Evolutionary conservation across 2,797 vertebrate species (phyloP).

Genomic region (Scyliorhinus canicula): DNA sequence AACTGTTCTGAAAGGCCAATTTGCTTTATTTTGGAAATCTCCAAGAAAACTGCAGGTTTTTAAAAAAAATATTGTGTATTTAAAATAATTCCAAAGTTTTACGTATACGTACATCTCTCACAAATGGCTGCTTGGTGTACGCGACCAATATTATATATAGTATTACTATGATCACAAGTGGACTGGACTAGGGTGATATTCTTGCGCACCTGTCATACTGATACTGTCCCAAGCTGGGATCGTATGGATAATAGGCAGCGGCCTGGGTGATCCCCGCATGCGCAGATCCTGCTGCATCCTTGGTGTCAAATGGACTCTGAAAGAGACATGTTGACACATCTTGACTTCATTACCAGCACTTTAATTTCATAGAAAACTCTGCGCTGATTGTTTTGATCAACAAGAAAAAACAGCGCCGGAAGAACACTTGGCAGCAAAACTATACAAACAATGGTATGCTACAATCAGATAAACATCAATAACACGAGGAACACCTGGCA

Average conservation of each 20-base stretch:
- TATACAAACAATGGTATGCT: too few species aligned
- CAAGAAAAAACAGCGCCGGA: neutral
- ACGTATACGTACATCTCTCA: neutral
- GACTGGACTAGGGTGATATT: neutral
- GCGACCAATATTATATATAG: too few species aligned
- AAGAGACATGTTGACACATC: slow-evolving; percentile 45
- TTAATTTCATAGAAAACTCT: slow-evolving; percentile 10
- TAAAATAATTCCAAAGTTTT: neutral
- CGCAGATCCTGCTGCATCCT: slow-evolving; percentile 82
- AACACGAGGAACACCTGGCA: neutral
- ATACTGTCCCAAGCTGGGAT: slow-evolving; percentile 87
- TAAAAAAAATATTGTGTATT: neutral
- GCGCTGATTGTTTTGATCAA: neutral
- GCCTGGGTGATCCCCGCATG: slow-evolving; percentile 84
- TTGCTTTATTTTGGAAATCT: neutral
- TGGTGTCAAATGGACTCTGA: slow-evolving; percentile 87
- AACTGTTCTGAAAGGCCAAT: neutral
- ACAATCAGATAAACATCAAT: neutral
- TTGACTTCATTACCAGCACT: slow-evolving; percentile 29
- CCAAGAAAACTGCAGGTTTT: neutral
- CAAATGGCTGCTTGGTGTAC: neutral
- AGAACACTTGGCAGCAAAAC: neutral
- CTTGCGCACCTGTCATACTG: slow-evolving; percentile 82
- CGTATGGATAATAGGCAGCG: slow-evolving; percentile 87
- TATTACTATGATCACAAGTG: neutral